Conservation (phyloP, 2,888 invertebrate species). For the Polydrusus tereticollis region DNA sequence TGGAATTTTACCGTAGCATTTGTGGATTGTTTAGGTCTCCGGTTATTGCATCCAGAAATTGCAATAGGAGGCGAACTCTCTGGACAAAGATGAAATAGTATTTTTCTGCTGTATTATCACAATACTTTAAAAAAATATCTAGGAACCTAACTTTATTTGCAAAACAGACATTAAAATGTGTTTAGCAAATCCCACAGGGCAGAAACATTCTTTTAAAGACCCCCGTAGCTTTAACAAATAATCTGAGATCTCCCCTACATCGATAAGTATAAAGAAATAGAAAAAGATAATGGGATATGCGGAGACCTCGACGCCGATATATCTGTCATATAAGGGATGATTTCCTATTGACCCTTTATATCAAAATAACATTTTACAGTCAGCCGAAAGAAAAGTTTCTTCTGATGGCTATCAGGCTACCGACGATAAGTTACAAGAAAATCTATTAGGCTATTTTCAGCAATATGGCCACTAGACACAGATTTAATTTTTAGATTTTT, state of each 20-base stretch:
- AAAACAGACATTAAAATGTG: no score
- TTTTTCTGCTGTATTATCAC: no score
- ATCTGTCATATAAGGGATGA: constrained; percentile 50
- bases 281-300: constrained; percentile 47
- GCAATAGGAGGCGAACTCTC: no score
- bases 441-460: constrained; percentile 43
- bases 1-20: no score
- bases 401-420: constrained; percentile 23
- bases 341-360: constrained; percentile 49
- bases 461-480: constrained; percentile 41
- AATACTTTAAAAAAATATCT: no score
- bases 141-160: no score
- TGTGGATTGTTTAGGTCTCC: no score
- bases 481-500: constrained; percentile 36
- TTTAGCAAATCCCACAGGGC: background rate
- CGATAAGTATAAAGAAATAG: constrained; percentile 50
- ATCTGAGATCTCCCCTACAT: constrained; percentile 45
- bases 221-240: constrained; percentile 42
- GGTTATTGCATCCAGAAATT: no score
- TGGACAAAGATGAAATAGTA: no score
- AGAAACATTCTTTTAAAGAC: constrained; percentile 18
- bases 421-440: constrained; percentile 38
- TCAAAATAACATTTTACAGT: constrained; percentile 49
- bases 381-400: constrained; percentile 43
- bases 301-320: constrained; percentile 41